Conservation (phyloP, 1,140 invertebrate species). For the Melipona quadrifasciata region DNA sequence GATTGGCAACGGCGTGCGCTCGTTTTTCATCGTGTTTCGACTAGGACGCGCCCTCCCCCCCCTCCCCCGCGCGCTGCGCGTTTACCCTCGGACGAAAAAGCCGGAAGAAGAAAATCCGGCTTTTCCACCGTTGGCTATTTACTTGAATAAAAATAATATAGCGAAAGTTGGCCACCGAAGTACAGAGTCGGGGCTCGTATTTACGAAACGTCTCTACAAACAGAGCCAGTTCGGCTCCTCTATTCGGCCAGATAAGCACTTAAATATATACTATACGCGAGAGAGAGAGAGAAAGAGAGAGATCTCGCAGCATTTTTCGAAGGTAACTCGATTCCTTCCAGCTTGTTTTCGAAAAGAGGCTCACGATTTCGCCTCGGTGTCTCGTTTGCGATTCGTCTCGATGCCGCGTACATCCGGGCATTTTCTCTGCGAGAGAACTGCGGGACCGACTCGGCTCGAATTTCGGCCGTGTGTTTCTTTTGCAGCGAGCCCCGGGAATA, state of each 20-base stretch:
- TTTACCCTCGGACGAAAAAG: not conserved
- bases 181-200: not conserved
- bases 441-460: not conserved
- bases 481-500: not conserved
- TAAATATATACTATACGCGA: not conserved
- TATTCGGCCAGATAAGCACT: no score
- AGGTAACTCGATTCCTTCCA: no score
- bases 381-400: no score
- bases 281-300: not conserved
- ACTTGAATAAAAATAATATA: slow-evolving; percentile 22
- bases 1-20: slow-evolving; percentile 12
- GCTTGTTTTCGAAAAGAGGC: no score
- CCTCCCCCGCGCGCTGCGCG: not conserved
- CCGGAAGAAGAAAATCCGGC: slow-evolving; percentile 24
- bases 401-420: no score
- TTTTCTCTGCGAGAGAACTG: not conserved
- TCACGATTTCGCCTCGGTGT: no score
- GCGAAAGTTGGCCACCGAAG: no score
- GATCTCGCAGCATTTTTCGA: no score
- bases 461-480: not conserved
- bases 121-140: not conserved
- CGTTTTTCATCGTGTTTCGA: not conserved
- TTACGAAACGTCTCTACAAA: not conserved
- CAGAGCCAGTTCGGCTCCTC: no score
- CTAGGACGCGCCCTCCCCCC: no score